A percentile compares a stretch with the other conserved stretches of the same genome.
These are phyloP conservation scores for Ridgeia piscesae DNA, from an alignment of 1,140 invertebrate genomes.

Conservation along the genomic window DNA sequence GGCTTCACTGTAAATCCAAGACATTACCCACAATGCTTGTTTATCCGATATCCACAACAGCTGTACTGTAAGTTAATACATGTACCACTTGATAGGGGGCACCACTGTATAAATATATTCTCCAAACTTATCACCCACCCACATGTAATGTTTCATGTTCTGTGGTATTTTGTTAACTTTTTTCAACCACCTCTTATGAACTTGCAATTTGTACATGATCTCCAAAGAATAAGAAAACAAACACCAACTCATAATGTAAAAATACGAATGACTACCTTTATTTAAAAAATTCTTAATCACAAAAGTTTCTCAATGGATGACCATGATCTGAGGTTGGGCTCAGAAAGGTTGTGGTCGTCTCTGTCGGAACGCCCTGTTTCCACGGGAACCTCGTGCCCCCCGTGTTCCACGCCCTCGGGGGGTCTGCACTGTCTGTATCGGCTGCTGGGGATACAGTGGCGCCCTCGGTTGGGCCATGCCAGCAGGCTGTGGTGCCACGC, in stretches of 20 bases:
- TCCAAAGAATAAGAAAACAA: background rate
- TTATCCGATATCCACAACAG: no score
- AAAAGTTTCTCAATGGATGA: background rate
- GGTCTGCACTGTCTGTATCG: background rate
- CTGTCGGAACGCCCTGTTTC: background rate
- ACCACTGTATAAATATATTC: no score
- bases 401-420: constrained; percentile 18
- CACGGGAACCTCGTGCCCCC: constrained; percentile 7
- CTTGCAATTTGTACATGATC: background rate
- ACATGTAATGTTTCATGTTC: no score
- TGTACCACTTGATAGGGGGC: no score
- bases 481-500: constrained; percentile 10
- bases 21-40: no score
- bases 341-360: constrained; percentile 12
- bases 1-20: no score
- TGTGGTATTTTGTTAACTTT: no score
- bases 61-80: no score
- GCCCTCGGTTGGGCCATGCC: constrained; percentile 8
- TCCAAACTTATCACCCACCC: no score
- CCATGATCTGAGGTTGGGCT: constrained; percentile 17
- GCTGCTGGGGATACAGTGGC: constrained; percentile 28
- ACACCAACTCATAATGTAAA: background rate
- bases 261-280: background rate
- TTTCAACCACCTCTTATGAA: no score
- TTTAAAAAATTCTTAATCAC: background rate